These are phyloP conservation scores for Pica pica DNA, from an alignment of 2,113 vertebrate species.

Conservation along the genomic window DNA sequence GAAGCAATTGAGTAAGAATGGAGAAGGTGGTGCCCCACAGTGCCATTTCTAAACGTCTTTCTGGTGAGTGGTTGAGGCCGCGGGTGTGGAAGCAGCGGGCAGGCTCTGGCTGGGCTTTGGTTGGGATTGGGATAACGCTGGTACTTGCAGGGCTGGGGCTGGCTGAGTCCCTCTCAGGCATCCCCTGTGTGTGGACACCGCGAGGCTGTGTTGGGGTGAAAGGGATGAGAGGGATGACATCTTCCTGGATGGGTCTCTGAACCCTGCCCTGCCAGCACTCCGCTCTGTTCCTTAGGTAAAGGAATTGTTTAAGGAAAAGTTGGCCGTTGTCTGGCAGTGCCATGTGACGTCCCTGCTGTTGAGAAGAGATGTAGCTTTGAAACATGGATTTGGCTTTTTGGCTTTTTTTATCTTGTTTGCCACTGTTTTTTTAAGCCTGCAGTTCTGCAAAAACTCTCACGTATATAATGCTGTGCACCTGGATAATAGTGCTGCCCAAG, in stretches of 20 bases:
- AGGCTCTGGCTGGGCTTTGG: not conserved
- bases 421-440: not conserved
- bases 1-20: not conserved
- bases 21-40: conserved; percentile 13
- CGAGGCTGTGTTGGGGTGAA: too few relatives aligned
- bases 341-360: not conserved
- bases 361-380: not conserved
- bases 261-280: not conserved
- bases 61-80: not conserved
- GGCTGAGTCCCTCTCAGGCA: not conserved
- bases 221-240: not conserved
- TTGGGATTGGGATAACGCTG: not conserved
- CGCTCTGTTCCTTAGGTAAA: rapidly evolving
- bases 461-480: rapidly evolving
- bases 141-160: rapidly evolving
- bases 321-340: not conserved
- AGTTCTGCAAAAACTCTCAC: rapidly evolving
- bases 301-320: not conserved
- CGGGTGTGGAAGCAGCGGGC: not conserved
- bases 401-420: not conserved
- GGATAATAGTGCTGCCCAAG: not conserved
- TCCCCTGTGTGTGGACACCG: rapidly evolving
- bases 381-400: rapidly evolving
- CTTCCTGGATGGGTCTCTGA: rapidly evolving
- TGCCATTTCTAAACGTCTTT: not conserved